Percentiles rank a stretch among this genome's conserved stretches.
These are phyloP conservation scores for Neoarius graeffei DNA, from an alignment of 2,113 vertebrate genomes.

Conservation along the genomic window DNA sequence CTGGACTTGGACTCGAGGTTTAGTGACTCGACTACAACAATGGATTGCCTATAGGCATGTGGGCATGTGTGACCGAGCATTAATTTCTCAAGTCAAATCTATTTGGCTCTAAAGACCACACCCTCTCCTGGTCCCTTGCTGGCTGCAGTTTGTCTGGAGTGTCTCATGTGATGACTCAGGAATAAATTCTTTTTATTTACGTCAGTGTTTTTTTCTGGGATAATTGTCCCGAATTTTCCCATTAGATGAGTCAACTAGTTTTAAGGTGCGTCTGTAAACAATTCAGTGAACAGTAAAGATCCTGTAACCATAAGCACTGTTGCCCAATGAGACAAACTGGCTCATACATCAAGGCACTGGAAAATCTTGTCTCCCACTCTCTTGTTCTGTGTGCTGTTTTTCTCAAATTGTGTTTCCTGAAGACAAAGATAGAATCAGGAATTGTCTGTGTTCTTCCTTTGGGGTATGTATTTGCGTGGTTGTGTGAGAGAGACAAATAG, in stretches of 20 bases:
- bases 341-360: slow-evolving; percentile 24
- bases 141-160: slow-evolving; percentile 31
- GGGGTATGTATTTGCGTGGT: neutral
- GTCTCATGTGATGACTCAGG: slow-evolving; percentile 29
- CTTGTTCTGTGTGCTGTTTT: slow-evolving; percentile 32
- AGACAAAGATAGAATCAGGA: slow-evolving; percentile 32
- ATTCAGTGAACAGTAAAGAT: slow-evolving; percentile 51
- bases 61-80: no score
- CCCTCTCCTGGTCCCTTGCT: neutral
- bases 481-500: neutral
- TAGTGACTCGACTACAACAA: no score
- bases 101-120: neutral
- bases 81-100: no score
- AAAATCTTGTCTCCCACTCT: slow-evolving; percentile 40
- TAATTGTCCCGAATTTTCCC: neutral
- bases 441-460: slow-evolving; percentile 30
- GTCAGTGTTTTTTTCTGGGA: neutral
- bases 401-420: slow-evolving; percentile 36
- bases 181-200: slow-evolving; percentile 4
- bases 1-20: no score
- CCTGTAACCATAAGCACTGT: slow-evolving; percentile 43
- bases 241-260: slow-evolving; percentile 12
- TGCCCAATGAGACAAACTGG: slow-evolving; percentile 51
- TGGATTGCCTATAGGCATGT: no score
- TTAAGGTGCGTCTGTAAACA: slow-evolving; percentile 50